Evolutionary conservation across 1,140 invertebrate species (phyloP).

Genomic region (Dendroctonus valens): DNA sequence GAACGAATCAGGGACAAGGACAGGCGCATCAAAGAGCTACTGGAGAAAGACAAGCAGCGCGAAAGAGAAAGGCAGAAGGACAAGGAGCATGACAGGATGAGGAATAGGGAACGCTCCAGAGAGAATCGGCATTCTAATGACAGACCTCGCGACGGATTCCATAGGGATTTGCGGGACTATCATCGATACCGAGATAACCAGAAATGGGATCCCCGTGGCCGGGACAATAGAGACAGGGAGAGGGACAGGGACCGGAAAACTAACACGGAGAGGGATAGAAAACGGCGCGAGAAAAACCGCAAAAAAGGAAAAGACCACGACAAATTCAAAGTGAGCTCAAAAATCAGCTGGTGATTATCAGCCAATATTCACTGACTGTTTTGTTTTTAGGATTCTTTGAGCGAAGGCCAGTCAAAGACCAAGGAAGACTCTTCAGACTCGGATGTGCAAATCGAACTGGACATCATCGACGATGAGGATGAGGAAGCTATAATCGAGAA

Average conservation of each 20-base stretch:
- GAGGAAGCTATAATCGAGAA: slow-evolving; percentile 92
- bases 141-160: slow-evolving; percentile 17
- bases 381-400: slow-evolving; percentile 64
- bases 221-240: slow-evolving; percentile 51
- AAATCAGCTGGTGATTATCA: background rate
- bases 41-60: slow-evolving; percentile 28
- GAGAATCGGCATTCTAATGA: slow-evolving; percentile 3
- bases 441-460: slow-evolving; percentile 72
- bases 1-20: slow-evolving; percentile 25
- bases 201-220: slow-evolving; percentile 25
- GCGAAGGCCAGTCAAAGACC: slow-evolving; percentile 71
- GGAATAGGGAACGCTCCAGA: slow-evolving; percentile 31
- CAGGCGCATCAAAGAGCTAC: slow-evolving; percentile 27
- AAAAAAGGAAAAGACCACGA: slow-evolving; percentile 53
- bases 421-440: slow-evolving; percentile 61
- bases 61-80: slow-evolving; percentile 41
- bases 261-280: slow-evolving; percentile 35
- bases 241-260: slow-evolving; percentile 33
- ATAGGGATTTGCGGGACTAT: slow-evolving; percentile 22
- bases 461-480: slow-evolving; percentile 80
- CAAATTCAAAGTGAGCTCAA: slow-evolving; percentile 59
- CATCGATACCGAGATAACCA: slow-evolving; percentile 16
- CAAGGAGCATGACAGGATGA: slow-evolving; percentile 48
- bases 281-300: slow-evolving; percentile 35
- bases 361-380: background rate